Evolutionary conservation across 2,113 vertebrate genomes (phyloP), one percentile per base, ranked within the genome.

Genomic region (Colossoma macropomum): DNA sequence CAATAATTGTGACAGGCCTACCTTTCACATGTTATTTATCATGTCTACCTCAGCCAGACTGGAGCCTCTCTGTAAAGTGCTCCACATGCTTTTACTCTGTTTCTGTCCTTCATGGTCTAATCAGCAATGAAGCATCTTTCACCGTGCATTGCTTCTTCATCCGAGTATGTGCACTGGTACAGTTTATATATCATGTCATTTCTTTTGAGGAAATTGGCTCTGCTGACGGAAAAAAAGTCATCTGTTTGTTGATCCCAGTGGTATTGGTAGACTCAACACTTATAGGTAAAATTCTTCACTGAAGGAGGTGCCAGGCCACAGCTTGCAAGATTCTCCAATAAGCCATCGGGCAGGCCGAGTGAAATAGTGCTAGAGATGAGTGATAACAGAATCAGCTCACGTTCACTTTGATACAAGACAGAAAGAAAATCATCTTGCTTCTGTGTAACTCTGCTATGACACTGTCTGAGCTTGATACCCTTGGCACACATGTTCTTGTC

Each of bases 81-180:
- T 71, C 1, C 23, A 41, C 54, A 21, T 16, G 56, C n/a, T 30
- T 72, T 73, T 2, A 13, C 34, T 71, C 69, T 45, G 41, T 73
- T 28, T 73, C 54, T 73, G 56, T 41, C 27, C 69, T 63, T 81
- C 60, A 30, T 19, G n/a, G 56, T 32, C 32, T 34, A 80, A 71
- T 80, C 66, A 71, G 56, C 45, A 63, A 32, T 48, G 38, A 25
- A 60, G 32, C 30, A 54, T 41, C 13, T 16, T 38, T 10, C 34
- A 28, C 27, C 71, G 28, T 71, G 52, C 34, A 38, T 59, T 80
- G 34, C 34, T 15, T 45, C 52, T 60, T 45, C 50, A 17, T 80
- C 54, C 10, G 27, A 69, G 65, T 32, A 13, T 45, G 52, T 48
- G 17, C 8, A 0, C 38, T 15, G 34, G 68, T 6, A 4, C 3